These are phyloP conservation scores for Dryococelus australis DNA, from an alignment of 2,888 invertebrate species.

Conservation along the genomic window DNA sequence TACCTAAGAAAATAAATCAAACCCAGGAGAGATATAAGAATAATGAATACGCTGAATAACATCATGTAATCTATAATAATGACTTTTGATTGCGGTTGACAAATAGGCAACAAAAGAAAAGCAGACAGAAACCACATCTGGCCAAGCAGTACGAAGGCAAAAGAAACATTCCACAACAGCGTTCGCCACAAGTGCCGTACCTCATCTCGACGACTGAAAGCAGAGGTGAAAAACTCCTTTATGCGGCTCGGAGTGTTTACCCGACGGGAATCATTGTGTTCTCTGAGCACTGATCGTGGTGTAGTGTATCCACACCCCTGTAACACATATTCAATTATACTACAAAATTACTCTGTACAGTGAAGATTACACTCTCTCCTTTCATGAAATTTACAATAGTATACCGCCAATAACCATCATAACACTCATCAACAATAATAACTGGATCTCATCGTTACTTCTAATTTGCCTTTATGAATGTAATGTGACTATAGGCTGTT, in stretches of 20 bases:
- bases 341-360: background rate
- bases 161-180: slow-evolving; percentile 16
- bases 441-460: no score
- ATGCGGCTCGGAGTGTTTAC: slow-evolving; percentile 71
- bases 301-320: slow-evolving; percentile 62
- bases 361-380: no score
- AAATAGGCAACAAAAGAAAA: slow-evolving; percentile 29
- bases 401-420: no score
- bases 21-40: background rate
- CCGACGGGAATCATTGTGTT: slow-evolving; percentile 61
- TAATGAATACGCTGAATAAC: background rate
- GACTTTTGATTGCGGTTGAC: background rate
- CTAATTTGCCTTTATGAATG: no score
- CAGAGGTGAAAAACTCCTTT: slow-evolving; percentile 66
- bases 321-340: slow-evolving; percentile 5
- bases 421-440: no score
- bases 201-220: slow-evolving; percentile 57
- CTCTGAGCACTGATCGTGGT: slow-evolving; percentile 65
- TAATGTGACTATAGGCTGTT: no score
- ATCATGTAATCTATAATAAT: background rate
- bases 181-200: slow-evolving; percentile 58
- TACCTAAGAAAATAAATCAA: slow-evolving; percentile 6
- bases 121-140: background rate
- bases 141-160: background rate
- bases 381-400: no score